Percentiles rank a stretch among this genome's conserved stretches.
These are phyloP conservation scores for Meteorus colon DNA, from an alignment of 2,888 invertebrate genomes.

Conservation along the genomic window DNA sequence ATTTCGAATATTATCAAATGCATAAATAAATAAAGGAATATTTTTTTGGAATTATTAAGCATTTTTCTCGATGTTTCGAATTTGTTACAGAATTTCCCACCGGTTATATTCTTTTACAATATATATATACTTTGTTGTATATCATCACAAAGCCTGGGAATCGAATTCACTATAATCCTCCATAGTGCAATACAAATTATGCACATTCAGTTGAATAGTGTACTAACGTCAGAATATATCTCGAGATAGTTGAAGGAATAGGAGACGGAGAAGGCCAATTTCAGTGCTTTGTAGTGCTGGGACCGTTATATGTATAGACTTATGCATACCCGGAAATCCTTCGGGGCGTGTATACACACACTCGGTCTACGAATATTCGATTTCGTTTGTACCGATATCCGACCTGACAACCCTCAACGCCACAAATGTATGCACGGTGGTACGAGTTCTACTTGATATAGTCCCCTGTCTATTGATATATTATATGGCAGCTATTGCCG, in stretches of 20 bases:
- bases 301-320: conserved; percentile 48
- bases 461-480: conserved; percentile 31
- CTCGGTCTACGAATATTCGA: conserved; percentile 27
- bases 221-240: neutral
- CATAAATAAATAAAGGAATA: no score
- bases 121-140: conserved; percentile 6
- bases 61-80: neutral
- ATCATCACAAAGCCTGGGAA: conserved; percentile 59
- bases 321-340: conserved; percentile 60
- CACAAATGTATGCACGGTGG: conserved; percentile 26
- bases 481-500: neutral
- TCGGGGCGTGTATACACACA: conserved; percentile 57
- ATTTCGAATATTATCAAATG: no score
- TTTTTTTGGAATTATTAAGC: neutral
- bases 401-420: neutral
- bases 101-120: neutral
- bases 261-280: conserved; percentile 30
- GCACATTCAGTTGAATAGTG: conserved; percentile 25
- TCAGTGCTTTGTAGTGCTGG: conserved; percentile 30
- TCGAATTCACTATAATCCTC: conserved; percentile 59
- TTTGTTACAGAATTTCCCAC: neutral
- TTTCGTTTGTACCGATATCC: conserved; percentile 14
- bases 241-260: conserved; percentile 14
- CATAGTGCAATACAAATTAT: conserved; percentile 35
- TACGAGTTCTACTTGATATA: conserved; percentile 15